Percentiles rank a stretch among this genome's conserved stretches.
These are phyloP conservation scores for Euleptes europaea DNA, from an alignment of 2,113 vertebrate species.

Conservation along the genomic window DNA sequence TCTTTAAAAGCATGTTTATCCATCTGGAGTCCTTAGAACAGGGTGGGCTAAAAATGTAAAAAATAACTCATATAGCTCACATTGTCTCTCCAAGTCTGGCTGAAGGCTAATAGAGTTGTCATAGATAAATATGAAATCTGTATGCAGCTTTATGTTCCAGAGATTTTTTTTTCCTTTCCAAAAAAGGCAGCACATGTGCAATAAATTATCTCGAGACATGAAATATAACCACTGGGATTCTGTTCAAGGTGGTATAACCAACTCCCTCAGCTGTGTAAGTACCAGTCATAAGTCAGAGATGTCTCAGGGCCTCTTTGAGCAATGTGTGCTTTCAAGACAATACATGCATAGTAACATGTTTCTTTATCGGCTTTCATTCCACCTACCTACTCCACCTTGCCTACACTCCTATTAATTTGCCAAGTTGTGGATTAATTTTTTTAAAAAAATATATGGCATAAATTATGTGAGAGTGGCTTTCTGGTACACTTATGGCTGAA, in stretches of 20 bases:
- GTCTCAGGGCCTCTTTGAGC: constrained; percentile 32
- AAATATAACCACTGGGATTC: constrained; percentile 18
- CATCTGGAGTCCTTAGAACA: background rate
- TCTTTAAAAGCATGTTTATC: background rate
- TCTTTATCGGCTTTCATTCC: constrained; percentile 1
- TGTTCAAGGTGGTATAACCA: constrained; percentile 31
- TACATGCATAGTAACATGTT: constrained; percentile 13
- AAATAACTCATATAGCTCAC: background rate
- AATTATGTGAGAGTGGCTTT: background rate
- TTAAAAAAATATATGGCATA: constrained; percentile 16
- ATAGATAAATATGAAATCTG: background rate
- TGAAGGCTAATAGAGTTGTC: background rate
- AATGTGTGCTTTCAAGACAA: constrained; percentile 1
- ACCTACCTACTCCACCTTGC: background rate
- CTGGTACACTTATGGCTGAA: background rate
- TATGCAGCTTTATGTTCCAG: background rate
- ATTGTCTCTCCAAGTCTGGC: background rate
- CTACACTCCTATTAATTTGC: constrained; percentile 14
- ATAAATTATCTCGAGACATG: constrained; percentile 40
- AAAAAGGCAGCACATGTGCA: constrained; percentile 27
- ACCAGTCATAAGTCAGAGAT: constrained; percentile 34
- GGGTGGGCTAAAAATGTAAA: background rate
- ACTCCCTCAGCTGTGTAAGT: background rate
- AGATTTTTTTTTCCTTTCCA: background rate
- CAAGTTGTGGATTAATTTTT: constrained; percentile 21